phyloP scores from a whole-genome alignment of 1,140 invertebrate species.

The Dreissena polymorpha region DNA sequence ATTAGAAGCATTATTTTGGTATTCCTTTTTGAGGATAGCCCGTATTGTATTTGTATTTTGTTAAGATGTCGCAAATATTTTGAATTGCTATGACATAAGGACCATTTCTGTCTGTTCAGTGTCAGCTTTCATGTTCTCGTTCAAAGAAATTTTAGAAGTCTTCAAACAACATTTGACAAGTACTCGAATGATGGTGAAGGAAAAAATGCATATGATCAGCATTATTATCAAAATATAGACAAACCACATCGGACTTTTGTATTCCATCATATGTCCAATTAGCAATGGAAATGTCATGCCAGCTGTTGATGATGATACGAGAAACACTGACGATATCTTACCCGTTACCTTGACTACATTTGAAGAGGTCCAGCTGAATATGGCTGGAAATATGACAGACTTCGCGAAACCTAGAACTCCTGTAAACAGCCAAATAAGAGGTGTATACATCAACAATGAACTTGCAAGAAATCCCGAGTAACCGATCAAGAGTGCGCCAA shows the following conservation, averaged over 20 bases:
- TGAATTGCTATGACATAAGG: no score
- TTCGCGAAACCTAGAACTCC: conserved; percentile 34
- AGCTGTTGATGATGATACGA: conserved; percentile 24
- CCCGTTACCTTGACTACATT: conserved; percentile 32
- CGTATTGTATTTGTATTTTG: no score
- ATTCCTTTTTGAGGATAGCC: no score
- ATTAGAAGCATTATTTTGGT: no score
- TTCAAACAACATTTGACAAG: conserved; percentile 3
- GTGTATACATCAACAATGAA: neutral
- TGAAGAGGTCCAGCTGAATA: conserved; percentile 47
- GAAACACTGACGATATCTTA: conserved; percentile 35
- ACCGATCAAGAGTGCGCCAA: neutral
- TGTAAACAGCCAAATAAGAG: conserved; percentile 45
- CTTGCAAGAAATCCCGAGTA: conserved; percentile 10
- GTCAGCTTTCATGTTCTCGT: no score
- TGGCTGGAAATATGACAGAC: conserved; percentile 45
- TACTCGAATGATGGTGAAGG: neutral
- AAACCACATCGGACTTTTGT: conserved; percentile 44
- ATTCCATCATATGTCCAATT: conserved; percentile 50
- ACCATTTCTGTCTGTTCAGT: no score
- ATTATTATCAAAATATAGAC: conserved; percentile 28
- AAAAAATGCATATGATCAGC: neutral
- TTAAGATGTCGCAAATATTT: no score
- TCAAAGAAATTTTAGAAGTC: no score
- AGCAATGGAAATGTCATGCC: conserved; percentile 6